Conservation (phyloP, 2,797 vertebrate genomes). For the Ispidina lecontei region DNA sequence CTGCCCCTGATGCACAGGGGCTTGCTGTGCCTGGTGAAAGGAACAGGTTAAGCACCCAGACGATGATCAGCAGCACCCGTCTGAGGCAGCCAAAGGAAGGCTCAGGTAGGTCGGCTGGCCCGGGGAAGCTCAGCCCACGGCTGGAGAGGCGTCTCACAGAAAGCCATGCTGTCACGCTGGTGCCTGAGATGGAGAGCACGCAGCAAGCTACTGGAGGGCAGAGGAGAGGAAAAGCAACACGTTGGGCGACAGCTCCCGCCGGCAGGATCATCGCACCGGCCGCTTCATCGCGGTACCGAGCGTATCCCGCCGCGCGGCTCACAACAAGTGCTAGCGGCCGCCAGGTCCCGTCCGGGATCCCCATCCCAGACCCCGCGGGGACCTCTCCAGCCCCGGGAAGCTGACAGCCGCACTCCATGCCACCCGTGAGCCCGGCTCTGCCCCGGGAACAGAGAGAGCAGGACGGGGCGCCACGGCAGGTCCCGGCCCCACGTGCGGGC, state of each 20-base stretch:
- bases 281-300: not conserved
- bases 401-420: not conserved
- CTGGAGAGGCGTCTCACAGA: not conserved
- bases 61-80: not conserved
- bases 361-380: not conserved
- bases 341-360: not conserved
- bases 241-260: too few species aligned
- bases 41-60: not conserved
- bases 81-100: not conserved
- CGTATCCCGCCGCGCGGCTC: not conserved
- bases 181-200: not conserved
- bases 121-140: not conserved
- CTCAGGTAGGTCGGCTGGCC: not conserved
- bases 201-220: not conserved
- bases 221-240: not conserved
- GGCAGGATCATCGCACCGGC: not conserved
- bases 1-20: not conserved
- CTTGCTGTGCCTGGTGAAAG: too few species aligned
- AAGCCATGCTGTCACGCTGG: not conserved
- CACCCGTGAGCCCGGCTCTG: not conserved
- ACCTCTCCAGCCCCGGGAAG: not conserved
- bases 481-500: not conserved
- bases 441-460: too few species aligned
- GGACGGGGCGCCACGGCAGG: rapidly evolving
- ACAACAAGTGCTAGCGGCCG: too few species aligned